Evolutionary conservation across 1,140 invertebrate genomes (phyloP).

Genomic region (Drosophila equinoxialis): DNA sequence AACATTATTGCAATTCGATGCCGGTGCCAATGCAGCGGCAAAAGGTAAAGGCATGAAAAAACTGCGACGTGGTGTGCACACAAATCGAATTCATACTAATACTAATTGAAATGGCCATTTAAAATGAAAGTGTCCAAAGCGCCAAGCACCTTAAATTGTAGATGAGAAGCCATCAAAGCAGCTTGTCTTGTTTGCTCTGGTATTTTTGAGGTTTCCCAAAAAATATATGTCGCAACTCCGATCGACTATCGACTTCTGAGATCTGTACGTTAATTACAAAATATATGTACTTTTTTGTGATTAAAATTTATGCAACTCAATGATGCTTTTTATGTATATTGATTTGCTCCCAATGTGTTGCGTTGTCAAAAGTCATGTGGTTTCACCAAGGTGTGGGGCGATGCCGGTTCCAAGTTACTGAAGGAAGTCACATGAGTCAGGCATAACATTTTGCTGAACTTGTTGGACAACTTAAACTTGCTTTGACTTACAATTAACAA

Average conservation of each 20-base stretch:
- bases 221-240: constrained; percentile 31
- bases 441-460: constrained; percentile 13
- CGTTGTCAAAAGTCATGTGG: constrained; percentile 40
- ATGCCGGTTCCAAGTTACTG: constrained; percentile 13
- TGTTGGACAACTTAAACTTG: neutral
- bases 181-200: constrained; percentile 48
- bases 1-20: constrained; percentile 47
- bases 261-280: constrained; percentile 68
- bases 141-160: constrained; percentile 54
- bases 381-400: constrained; percentile 20
- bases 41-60: constrained; percentile 49
- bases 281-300: constrained; percentile 40
- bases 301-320: constrained; percentile 61
- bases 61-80: constrained; percentile 63
- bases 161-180: constrained; percentile 33
- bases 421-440: constrained; percentile 39
- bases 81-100: constrained; percentile 68
- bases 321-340: constrained; percentile 45
- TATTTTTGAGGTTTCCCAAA: constrained; percentile 37
- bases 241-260: constrained; percentile 20
- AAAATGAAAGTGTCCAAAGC: constrained; percentile 73
- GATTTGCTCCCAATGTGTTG: constrained; percentile 59
- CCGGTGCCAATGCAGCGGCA: neutral
- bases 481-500: constrained; percentile 8
- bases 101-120: constrained; percentile 79